phyloP scores from a whole-genome alignment of 2,888 invertebrate genomes.

The Amblyjoppa proteus region DNA sequence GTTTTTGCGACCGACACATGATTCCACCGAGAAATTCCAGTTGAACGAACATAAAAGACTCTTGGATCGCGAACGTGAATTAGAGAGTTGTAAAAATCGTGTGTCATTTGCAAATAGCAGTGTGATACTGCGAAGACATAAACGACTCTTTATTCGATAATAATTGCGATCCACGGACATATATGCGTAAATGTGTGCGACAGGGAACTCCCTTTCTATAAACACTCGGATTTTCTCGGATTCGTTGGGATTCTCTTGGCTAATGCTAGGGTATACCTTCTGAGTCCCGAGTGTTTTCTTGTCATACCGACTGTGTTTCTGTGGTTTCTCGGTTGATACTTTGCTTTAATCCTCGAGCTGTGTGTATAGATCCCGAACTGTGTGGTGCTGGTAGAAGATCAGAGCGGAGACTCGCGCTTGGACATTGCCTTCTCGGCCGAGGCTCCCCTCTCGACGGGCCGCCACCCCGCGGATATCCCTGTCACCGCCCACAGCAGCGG shows the following conservation, averaged over 20 bases:
- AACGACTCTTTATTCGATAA: slow-evolving; percentile 83
- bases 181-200: slow-evolving; percentile 8
- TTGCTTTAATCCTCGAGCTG: slow-evolving; percentile 4
- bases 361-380: not conserved
- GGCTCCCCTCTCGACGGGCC: slow-evolving; percentile 31
- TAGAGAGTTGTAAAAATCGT: slow-evolving; percentile 72
- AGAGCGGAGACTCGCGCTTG: slow-evolving; percentile 6
- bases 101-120: slow-evolving; percentile 79
- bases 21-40: not conserved
- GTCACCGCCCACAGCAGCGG: slow-evolving; percentile 62
- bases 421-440: slow-evolving; percentile 12
- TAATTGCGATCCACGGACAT: slow-evolving; percentile 76
- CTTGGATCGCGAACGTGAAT: slow-evolving; percentile 53
- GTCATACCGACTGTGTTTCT: slow-evolving; percentile 59
- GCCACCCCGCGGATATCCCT: slow-evolving; percentile 52
- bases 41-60: slow-evolving; percentile 1
- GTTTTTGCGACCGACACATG: slow-evolving; percentile 4
- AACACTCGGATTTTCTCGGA: slow-evolving; percentile 78
- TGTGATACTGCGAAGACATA: slow-evolving; percentile 66
- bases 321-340: slow-evolving; percentile 28
- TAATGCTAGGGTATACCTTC: slow-evolving; percentile 75
- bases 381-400: slow-evolving; percentile 50
- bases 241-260: slow-evolving; percentile 52
- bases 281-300: slow-evolving; percentile 58
- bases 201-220: slow-evolving; percentile 72